These are phyloP conservation scores for Momotus momota DNA, from an alignment of 2,797 vertebrate species.

Conservation along the genomic window DNA sequence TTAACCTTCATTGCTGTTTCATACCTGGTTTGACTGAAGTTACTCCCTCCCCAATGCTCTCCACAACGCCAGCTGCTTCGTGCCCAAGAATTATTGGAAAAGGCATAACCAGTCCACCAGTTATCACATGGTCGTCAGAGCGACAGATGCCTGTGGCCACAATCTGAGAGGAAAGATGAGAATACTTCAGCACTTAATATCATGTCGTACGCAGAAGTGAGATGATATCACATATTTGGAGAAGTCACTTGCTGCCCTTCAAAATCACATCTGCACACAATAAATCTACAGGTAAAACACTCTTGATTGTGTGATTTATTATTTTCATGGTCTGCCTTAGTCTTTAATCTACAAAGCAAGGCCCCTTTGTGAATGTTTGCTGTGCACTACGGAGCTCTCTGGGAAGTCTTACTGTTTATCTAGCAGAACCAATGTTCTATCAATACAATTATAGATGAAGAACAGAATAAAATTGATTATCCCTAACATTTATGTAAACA, in stretches of 20 bases:
- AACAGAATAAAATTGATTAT: neutral
- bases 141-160: slow-evolving; percentile 90
- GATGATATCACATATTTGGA: neutral
- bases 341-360: neutral
- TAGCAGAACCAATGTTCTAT: neutral
- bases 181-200: neutral
- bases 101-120: slow-evolving; percentile 78
- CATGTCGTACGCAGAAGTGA: accelerated
- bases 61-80: slow-evolving; percentile 88
- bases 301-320: neutral
- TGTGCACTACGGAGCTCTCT: neutral
- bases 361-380: neutral
- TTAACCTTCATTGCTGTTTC: neutral
- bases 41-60: slow-evolving; percentile 91
- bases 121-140: slow-evolving; percentile 87
- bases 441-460: neutral
- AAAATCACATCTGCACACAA: neutral
- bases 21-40: slow-evolving; percentile 89
- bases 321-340: neutral
- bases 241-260: neutral
- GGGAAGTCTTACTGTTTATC: neutral
- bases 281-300: neutral
- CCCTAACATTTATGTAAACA: neutral
- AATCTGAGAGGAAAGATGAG: slow-evolving; percentile 75
- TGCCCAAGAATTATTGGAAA: slow-evolving; percentile 92